Evolutionary conservation across 2,888 invertebrate genomes (phyloP).

Genomic region (Volucella bombylans): DNA sequence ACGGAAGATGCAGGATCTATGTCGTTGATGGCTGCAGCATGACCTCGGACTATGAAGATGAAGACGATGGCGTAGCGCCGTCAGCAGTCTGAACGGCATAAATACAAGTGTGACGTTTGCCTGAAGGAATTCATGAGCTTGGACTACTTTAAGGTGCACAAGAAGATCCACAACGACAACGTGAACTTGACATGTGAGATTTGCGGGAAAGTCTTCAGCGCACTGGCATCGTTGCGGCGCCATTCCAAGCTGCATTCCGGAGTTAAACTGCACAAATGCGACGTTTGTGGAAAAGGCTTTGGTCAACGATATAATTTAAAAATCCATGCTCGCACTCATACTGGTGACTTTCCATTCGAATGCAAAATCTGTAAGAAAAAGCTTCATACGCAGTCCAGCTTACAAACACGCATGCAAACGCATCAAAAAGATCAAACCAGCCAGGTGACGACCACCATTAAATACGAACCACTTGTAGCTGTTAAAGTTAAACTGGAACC

Average conservation of each 20-base stretch:
- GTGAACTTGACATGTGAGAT: slow-evolving; percentile 84
- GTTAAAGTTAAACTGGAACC: slow-evolving; percentile 56
- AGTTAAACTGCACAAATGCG: slow-evolving; percentile 82
- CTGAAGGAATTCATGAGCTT: slow-evolving; percentile 84
- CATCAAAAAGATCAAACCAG: slow-evolving; percentile 80
- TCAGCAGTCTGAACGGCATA: slow-evolving; percentile 82
- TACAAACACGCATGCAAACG: slow-evolving; percentile 82
- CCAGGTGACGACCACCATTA: slow-evolving; percentile 76
- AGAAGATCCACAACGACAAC: slow-evolving; percentile 84
- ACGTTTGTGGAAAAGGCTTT: slow-evolving; percentile 82
- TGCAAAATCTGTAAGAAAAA: slow-evolving; percentile 82
- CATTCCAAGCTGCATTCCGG: slow-evolving; percentile 82
- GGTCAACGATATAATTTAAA: slow-evolving; percentile 82
- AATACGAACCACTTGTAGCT: slow-evolving; percentile 74
- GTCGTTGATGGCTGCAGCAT: slow-evolving; percentile 62
- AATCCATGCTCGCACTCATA: slow-evolving; percentile 82
- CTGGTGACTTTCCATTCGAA: slow-evolving; percentile 82
- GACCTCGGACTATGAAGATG: slow-evolving; percentile 73
- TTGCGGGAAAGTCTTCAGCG: slow-evolving; percentile 84
- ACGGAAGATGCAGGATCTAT: slow-evolving; percentile 72
- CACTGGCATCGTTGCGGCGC: slow-evolving; percentile 81
- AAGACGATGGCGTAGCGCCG: slow-evolving; percentile 63
- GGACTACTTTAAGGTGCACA: slow-evolving; percentile 85
- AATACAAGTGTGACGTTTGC: slow-evolving; percentile 84
- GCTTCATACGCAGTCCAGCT: slow-evolving; percentile 81